Base-by-base conservation (phyloP, 2,888 invertebrate species). In the Aelia acuminata region DNA sequence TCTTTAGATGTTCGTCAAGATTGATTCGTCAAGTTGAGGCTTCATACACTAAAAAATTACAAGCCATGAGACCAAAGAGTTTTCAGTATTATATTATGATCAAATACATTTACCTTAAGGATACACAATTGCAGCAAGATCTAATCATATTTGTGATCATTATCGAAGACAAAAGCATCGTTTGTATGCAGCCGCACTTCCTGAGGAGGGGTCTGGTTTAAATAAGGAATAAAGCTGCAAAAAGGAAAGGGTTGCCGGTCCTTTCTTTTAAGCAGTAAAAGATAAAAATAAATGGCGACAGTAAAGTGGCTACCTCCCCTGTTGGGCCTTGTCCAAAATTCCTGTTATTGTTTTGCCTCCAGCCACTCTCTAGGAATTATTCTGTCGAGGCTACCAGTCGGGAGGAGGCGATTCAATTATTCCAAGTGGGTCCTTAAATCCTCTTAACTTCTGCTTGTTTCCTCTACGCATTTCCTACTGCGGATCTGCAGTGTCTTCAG, bases 321-420 rank as follows among this genome's bases (percentile, higher is more conserved):
- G 43, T 80, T 80, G 80, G 80, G 80, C 80, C 80, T 22, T 80
- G 80, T 80, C 80, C 80, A 80, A 80, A 80, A 80, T 80, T 43
- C 43, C 80, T 80, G 43, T 80, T 80, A n/a, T 80, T 80, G 80
- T 80, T 80, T 39, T 43, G 11, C n/a, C n/a, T 80, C 80, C 43
- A 80, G 80, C 80, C 47, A 80, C 80, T 80, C 80, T 47, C 11
- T 22, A 43, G 80, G 47, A 80, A 80, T 80, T 80, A 80, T 80
- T 47, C 80, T n/a, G 75, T 35, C 75, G 20, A 75, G 39, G 35
- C 75, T 8, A 39, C 20, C 18, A 2, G 43, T 11, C 35, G 43
- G 80, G 22, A 47, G 80, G 80, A 80, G 80, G 13, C 80, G 43
- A 80, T 80, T 80, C 43, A 80, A 80, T 80, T 80, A 80, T 80